Conservation (phyloP, 2,113 vertebrate species). For the Lepidothrix coronata region DNA sequence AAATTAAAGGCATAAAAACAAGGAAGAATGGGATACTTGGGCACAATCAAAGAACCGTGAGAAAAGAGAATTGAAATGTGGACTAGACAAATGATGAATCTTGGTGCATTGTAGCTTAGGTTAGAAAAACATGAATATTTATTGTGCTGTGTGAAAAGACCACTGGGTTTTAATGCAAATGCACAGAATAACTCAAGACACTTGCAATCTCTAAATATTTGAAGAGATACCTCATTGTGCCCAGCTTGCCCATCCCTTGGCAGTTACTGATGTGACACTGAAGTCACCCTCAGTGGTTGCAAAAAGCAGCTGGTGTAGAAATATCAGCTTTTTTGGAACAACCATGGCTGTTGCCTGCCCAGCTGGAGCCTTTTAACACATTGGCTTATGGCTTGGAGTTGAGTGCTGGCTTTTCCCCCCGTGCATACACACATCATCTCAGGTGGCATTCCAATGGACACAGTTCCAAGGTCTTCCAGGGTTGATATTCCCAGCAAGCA, state of each 20-base stretch:
- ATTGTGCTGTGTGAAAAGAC: background rate
- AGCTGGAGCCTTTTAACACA: background rate
- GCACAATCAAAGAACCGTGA: background rate
- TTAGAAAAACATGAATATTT: background rate
- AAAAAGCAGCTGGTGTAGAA: background rate
- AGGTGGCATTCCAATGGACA: fast-evolving
- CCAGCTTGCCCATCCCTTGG: background rate
- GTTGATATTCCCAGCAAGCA: background rate
- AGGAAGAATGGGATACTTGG: conserved; percentile 1
- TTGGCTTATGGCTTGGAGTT: background rate
- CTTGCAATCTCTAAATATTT: background rate
- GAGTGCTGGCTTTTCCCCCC: background rate
- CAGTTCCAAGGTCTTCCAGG: background rate
- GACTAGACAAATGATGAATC: background rate
- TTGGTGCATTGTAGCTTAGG: background rate
- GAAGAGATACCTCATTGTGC: background rate
- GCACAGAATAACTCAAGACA: background rate
- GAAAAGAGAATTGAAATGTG: background rate
- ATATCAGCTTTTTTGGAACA: background rate
- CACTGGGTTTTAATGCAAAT: background rate
- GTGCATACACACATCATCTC: background rate
- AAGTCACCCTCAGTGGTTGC: background rate
- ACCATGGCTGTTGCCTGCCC: fast-evolving
- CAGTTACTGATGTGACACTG: background rate
- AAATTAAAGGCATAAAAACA: conserved; percentile 25